Base-by-base conservation (phyloP, 1,140 invertebrate species). In the Leptestheria dahalacensis region DNA sequence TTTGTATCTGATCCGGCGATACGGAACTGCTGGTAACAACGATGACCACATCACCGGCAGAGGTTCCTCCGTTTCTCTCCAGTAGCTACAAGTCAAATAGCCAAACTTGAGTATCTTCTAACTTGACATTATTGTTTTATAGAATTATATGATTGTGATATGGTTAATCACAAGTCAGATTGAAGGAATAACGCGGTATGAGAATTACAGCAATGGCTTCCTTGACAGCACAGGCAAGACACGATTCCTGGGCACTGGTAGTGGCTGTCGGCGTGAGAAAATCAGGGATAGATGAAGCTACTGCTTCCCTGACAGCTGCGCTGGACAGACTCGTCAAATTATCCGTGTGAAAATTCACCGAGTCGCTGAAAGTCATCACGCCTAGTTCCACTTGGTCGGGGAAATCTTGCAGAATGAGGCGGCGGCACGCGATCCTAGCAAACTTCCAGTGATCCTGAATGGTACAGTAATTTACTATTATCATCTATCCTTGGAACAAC, bases 381-480 rank as follows among this genome's bases (percentile, higher is more conserved):
- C 74, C 75, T 0, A 77, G 67, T 69, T 78, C 76, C 2, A 72
- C 72, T 61, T 72, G 73, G 21, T 68, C 66, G 0, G 74, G 73
- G 3, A 79, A 63, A 65, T 78, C 75, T 53, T 75, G 73, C 20
- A 75, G 69, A 20, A 75, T 73, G 70, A 78, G 76, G 64, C 79
- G 78, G 46, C 78, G 69, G 59, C 79, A 72, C 3, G 78, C 78
- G 29, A 72, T 70, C 49, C 78, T 68, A 46, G 80, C 67, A 66
- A 77, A 80, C 61, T 70, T 75, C 78, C 78, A 81, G 26, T 77
- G 76, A 67, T 81, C 78, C 66, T 74, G 62, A 41, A 41, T 41
- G 33, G 15, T 41, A 15, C 33, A 41, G n/a, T n/a, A n/a, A n/a
- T n/a, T n/a, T n/a, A n/a, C n/a, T n/a, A n/a, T n/a, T n/a, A n/a